Conservation (phyloP, 2,797 vertebrate species). For the Macropus fuliginosus region DNA sequence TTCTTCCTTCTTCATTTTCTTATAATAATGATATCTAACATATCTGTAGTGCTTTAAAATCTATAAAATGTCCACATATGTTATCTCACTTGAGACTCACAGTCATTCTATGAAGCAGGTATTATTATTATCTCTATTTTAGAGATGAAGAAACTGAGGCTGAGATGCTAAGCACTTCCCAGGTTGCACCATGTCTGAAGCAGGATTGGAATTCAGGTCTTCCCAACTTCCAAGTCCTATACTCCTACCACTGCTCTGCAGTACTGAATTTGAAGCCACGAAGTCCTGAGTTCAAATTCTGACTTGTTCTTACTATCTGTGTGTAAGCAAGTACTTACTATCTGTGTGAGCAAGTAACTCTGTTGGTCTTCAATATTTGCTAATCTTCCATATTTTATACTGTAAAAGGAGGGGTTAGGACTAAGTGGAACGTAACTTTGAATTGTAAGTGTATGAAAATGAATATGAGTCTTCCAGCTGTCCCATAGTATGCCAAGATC, state of each 20-base stretch:
- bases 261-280: neutral
- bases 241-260: neutral
- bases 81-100: neutral
- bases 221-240: neutral
- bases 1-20: neutral
- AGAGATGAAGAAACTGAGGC: neutral
- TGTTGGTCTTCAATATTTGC: neutral
- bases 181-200: no score
- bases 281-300: neutral
- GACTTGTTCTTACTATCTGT: neutral
- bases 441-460: neutral
- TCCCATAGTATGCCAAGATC: neutral
- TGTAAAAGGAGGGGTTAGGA: neutral
- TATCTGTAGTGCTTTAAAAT: neutral
- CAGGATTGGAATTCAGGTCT: no score
- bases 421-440: neutral
- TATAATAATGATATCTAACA: neutral
- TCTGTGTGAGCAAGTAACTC: slow-evolving; percentile 1
- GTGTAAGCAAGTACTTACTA: neutral
- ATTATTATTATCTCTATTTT: neutral
- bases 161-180: neutral
- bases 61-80: neutral
- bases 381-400: neutral
- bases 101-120: neutral
- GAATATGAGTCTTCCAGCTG: neutral